Percentiles rank a stretch among this genome's conserved stretches.
Conservation (phyloP, 2,113 vertebrate genomes). For the Tachysurus fulvidraco region DNA sequence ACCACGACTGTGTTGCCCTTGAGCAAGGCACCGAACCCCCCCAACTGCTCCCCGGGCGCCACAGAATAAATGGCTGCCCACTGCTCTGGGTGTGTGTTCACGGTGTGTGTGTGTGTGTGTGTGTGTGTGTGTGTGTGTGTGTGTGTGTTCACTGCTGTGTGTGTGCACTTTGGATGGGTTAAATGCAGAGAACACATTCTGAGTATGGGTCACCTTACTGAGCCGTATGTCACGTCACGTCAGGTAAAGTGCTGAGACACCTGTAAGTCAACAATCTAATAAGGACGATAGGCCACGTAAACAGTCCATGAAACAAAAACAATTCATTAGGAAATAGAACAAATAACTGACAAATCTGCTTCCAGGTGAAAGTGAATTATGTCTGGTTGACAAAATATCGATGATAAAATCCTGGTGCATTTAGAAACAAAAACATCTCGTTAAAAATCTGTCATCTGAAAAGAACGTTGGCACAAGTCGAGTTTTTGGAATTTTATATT, state of each 20-base stretch:
- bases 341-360: conserved; percentile 6
- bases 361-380: conserved; percentile 16
- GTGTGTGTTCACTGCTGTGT: too few relatives aligned
- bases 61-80: too few relatives aligned
- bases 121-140: too few relatives aligned
- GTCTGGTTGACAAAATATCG: neutral
- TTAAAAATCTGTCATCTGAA: conserved; percentile 15
- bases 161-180: too few relatives aligned
- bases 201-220: too few relatives aligned
- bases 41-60: too few relatives aligned
- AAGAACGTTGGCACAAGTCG: conserved; percentile 41
- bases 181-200: too few relatives aligned
- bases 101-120: too few relatives aligned
- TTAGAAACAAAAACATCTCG: neutral
- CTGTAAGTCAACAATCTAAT: conserved; percentile 4
- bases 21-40: too few relatives aligned
- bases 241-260: conserved; percentile 7
- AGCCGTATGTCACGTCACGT: too few relatives aligned
- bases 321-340: conserved; percentile 36
- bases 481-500: conserved; percentile 45
- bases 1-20: too few relatives aligned
- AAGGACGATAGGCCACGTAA: conserved; percentile 20
- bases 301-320: conserved; percentile 31
- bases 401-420: conserved; percentile 12
- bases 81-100: too few relatives aligned